Evolutionary conservation across 1,140 invertebrate genomes (phyloP).

Genomic region (Drosophila sproati): DNA sequence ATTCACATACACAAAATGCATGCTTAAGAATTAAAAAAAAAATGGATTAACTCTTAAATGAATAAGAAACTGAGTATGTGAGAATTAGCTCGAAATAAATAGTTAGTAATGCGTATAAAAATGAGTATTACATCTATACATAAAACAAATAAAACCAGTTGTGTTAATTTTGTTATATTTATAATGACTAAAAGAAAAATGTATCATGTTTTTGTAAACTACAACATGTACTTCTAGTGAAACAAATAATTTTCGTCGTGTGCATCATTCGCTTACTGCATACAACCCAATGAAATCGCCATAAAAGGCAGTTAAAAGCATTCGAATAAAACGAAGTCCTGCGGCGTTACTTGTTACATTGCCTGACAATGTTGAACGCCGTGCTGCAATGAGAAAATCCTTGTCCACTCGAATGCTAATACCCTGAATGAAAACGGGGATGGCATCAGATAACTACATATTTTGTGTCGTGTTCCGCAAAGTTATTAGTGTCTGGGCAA

Average conservation of each 20-base stretch:
- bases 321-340: slow-evolving; percentile 64
- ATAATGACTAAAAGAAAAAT: no score
- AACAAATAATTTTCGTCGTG: slow-evolving; percentile 8
- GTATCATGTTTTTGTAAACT: background rate
- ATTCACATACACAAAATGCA: background rate
- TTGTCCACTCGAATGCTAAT: slow-evolving; percentile 21
- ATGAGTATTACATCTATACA: no score
- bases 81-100: no score
- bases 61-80: no score
- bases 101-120: no score
- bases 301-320: slow-evolving; percentile 61
- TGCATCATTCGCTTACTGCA: slow-evolving; percentile 45
- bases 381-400: slow-evolving; percentile 40
- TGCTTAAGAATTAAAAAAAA: background rate
- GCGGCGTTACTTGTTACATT: slow-evolving; percentile 71
- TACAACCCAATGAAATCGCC: slow-evolving; percentile 43
- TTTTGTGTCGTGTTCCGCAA: slow-evolving; percentile 63
- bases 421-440: background rate
- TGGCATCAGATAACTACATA: slow-evolving; percentile 8
- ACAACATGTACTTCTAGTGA: background rate
- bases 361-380: slow-evolving; percentile 65
- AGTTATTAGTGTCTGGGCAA: slow-evolving; percentile 61
- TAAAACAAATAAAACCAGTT: no score
- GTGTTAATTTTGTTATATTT: no score
- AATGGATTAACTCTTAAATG: no score